Conservation (phyloP, 2,888 invertebrate species). For the Plebejus anna region DNA sequence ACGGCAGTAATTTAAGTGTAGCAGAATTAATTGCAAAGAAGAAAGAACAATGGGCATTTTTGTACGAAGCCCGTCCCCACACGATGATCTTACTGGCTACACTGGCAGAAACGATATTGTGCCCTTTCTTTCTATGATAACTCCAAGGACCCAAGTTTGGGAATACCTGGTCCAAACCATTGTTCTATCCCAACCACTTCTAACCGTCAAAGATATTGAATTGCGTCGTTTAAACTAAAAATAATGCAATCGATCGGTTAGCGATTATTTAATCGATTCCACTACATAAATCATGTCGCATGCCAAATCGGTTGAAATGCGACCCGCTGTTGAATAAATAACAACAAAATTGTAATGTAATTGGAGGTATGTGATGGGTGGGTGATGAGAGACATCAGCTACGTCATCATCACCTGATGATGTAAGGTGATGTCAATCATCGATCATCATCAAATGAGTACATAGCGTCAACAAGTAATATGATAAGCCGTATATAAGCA, state of each 20-base stretch:
- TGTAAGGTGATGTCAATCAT: not conserved
- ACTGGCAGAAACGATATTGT: no score
- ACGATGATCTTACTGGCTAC: no score
- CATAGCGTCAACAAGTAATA: not conserved
- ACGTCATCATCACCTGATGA: constrained; percentile 1
- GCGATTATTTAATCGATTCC: constrained; percentile 31
- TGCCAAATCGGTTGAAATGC: constrained; percentile 36
- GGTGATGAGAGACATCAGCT: not conserved
- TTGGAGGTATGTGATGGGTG: constrained; percentile 8
- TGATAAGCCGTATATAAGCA: not conserved
- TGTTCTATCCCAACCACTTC: not conserved
- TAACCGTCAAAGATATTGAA: not conserved
- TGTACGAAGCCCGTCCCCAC: no score
- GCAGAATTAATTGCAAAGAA: no score
- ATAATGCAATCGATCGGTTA: constrained; percentile 29
- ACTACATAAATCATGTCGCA: constrained; percentile 34
- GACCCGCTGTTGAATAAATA: constrained; percentile 30
- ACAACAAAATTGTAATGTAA: constrained; percentile 34
- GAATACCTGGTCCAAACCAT: not conserved
- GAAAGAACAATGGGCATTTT: no score
- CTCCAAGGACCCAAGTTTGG: not conserved
- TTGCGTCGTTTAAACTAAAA: constrained; percentile 28
- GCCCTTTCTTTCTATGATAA: no score
- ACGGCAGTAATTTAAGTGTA: no score
- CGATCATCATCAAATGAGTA: not conserved